Evolutionary conservation across 2,797 vertebrate genomes (phyloP), one percentile per base, ranked within the genome.

Genomic region (Falco biarmicus): DNA sequence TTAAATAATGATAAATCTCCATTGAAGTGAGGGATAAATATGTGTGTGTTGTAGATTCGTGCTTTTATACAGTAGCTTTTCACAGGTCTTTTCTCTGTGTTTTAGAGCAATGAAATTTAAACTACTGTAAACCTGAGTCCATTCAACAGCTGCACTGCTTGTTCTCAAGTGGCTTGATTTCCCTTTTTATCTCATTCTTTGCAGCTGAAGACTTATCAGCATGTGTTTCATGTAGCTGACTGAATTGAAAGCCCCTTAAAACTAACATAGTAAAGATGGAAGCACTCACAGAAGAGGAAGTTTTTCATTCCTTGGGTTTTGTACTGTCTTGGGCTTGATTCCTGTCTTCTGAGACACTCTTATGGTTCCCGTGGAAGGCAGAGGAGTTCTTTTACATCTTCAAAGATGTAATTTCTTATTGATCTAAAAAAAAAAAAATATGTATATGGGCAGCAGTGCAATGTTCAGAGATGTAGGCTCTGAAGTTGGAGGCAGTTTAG

Each of bases 101-200:
- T 95, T 92, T 94, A 95, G 68, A 97, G 64, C 91, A 95, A 87
- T 97, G 74, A 98, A 98, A 97, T 97, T 98, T 97, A 96, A 60
- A 84, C 59, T 96, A 95, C 82, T 87, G 77, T 66, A 97, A 81
- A 84, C 93, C 79, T 96, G 87, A n/a, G 26, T 93, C 87, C 89
- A 56, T 94, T 54, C 45, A 96, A 47, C 97, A 98, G 96, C 97
- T 98, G 96, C 43, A n/a, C 31, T 96, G 51, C 90, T 95, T 97
- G 37, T 79, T 97, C 91, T 96, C 68, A 1, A 69, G 90, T 94
- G 96, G 82, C 93, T 96, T 96, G 71, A 84, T 97, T 97, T 97
- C 83, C 75, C 66, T 96, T 97, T 97, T 96, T 97, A 80, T 97
- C 84, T 95, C 28, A 32, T 84, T 97, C 95, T 94, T 92, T 97